phyloP scores from a whole-genome alignment of 64 coral and sea anemone species.

The Pocillopora damicornis region DNA sequence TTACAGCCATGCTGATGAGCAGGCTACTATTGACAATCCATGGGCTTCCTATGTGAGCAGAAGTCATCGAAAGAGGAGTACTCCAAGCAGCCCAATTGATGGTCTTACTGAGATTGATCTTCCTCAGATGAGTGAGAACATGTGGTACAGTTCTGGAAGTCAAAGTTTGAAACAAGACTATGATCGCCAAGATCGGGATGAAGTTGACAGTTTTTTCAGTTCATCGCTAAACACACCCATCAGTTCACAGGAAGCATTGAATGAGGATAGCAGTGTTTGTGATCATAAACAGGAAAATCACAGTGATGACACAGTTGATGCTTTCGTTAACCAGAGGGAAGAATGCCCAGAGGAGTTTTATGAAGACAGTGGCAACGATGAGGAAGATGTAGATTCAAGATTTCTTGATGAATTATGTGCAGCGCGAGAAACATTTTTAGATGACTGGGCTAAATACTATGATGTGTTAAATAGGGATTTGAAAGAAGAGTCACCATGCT shows the following conservation, averaged over 20 bases:
- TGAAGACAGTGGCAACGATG: neutral
- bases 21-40: constrained; percentile 14
- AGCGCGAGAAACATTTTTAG: constrained; percentile 53
- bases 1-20: neutral
- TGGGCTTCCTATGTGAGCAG: constrained; percentile 9
- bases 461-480: constrained; percentile 20
- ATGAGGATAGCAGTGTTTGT: neutral
- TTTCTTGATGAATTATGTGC: constrained; percentile 78
- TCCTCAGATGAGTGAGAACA: neutral
- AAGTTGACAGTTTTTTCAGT: neutral
- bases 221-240: neutral
- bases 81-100: neutral
- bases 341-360: neutral
- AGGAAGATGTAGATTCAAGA: constrained; percentile 40
- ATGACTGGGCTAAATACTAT: constrained; percentile 81
- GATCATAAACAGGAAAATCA: neutral
- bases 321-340: neutral
- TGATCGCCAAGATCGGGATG: neutral
- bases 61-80: neutral
- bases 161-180: neutral
- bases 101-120: constrained; percentile 27
- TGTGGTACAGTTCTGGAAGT: neutral
- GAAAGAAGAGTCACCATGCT: neutral
- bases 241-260: neutral
- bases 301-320: neutral